Conservation (phyloP, 1,140 invertebrate genomes). For the Bombus sibiricus region DNA sequence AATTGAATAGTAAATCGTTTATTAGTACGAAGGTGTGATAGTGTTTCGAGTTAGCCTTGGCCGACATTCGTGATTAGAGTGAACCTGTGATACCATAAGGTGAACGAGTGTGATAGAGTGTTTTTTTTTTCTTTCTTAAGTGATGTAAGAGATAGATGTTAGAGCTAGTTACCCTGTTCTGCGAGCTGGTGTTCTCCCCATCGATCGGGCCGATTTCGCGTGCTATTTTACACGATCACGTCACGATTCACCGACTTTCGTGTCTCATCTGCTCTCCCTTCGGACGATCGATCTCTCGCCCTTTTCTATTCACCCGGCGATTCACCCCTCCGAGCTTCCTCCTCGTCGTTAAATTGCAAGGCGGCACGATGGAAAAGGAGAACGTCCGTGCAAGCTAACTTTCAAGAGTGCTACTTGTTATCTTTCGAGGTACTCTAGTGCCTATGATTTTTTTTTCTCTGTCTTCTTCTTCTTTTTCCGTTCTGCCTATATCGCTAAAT, state of each 20-base stretch:
- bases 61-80: conserved; percentile 71
- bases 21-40: conserved; percentile 80
- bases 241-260: conserved; percentile 3
- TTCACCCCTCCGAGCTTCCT: background rate
- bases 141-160: conserved; percentile 77
- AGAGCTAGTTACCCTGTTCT: conserved; percentile 80
- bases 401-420: conserved; percentile 76
- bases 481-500: conserved; percentile 73
- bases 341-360: background rate
- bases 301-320: conserved; percentile 14
- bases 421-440: conserved; percentile 73
- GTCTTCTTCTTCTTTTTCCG: conserved; percentile 46
- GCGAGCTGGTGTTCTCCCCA: conserved; percentile 72
- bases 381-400: conserved; percentile 76
- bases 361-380: conserved; percentile 64
- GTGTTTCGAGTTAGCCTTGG: conserved; percentile 72
- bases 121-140: conserved; percentile 64
- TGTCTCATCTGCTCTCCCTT: background rate
- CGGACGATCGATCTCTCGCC: conserved; percentile 7
- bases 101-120: conserved; percentile 70
- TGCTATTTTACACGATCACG: conserved; percentile 22
- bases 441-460: conserved; percentile 65
- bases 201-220: conserved; percentile 59
- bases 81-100: conserved; percentile 72
- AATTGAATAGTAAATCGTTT: conserved; percentile 80